Evolutionary conservation across 1,140 invertebrate species (phyloP).

Genomic region (Eciton burchellii): DNA sequence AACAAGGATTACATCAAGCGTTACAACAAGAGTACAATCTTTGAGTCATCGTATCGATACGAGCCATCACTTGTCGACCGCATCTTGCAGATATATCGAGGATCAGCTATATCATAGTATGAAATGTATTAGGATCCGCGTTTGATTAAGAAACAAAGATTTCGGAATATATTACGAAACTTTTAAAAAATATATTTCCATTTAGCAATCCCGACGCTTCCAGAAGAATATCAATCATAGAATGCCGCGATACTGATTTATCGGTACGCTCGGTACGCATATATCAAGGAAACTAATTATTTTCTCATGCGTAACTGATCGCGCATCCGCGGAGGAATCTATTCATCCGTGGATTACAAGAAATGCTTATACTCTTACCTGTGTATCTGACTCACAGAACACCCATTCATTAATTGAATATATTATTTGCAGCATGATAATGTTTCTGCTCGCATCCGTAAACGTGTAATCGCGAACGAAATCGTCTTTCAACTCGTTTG

Average conservation of each 20-base stretch:
- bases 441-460: not conserved
- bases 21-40: too few species aligned
- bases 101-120: too few species aligned
- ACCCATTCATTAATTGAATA: not conserved
- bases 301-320: conserved; percentile 11
- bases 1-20: too few species aligned
- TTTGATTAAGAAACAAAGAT: too few species aligned
- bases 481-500: not conserved
- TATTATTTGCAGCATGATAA: not conserved
- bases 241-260: conserved; percentile 16
- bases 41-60: too few species aligned
- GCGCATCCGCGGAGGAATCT: conserved; percentile 8
- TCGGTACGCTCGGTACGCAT: conserved; percentile 9
- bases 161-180: too few species aligned
- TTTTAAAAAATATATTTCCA: not conserved
- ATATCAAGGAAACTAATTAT: conserved; percentile 50
- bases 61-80: too few species aligned
- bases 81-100: too few species aligned
- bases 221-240: not conserved
- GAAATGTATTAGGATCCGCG: too few species aligned
- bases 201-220: not conserved
- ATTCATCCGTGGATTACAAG: conserved; percentile 24
- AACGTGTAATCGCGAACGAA: not conserved
- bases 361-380: conserved; percentile 45
- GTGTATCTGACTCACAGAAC: conserved; percentile 36